Evolutionary conservation across 1,140 invertebrate genomes (phyloP).

Genomic region (Oreohelix idahoensis): DNA sequence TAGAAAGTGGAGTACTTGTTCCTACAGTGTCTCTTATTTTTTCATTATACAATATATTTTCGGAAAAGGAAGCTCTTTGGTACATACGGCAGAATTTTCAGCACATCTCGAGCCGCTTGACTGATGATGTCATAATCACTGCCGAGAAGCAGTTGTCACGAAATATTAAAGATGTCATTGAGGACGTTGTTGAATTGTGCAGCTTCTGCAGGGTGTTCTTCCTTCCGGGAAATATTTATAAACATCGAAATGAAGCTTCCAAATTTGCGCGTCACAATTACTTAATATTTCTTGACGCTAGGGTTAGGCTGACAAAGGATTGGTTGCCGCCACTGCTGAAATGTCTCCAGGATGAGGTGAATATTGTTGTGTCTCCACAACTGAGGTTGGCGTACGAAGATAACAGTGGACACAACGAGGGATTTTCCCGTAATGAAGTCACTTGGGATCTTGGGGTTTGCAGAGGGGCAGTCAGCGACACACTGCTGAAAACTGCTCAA

Average conservation of each 20-base stretch:
- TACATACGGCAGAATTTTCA: background rate
- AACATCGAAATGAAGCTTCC: conserved; percentile 3
- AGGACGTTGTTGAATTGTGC: conserved; percentile 6
- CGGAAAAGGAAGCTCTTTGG: conserved; percentile 7
- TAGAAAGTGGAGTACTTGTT: conserved; percentile 1
- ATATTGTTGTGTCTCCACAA: background rate
- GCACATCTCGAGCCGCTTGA: background rate
- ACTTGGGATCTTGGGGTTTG: background rate
- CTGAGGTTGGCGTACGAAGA: background rate
- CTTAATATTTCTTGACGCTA: background rate
- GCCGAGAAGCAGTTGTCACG: background rate
- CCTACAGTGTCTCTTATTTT: background rate
- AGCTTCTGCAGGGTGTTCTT: conserved; percentile 9
- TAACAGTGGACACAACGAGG: background rate
- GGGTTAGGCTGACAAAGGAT: background rate
- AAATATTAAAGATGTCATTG: background rate
- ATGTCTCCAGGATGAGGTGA: background rate
- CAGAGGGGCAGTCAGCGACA: background rate
- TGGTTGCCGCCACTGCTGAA: background rate
- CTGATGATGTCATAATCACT: conserved; percentile 13
- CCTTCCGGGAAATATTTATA: background rate
- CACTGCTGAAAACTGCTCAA: too few relatives aligned
- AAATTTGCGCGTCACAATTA: conserved; percentile 4
- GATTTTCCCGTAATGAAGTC: conserved; percentile 2
- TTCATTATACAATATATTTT: background rate